Conservation (phyloP, 2,113 vertebrate species). For the Azemiops feae region DNA sequence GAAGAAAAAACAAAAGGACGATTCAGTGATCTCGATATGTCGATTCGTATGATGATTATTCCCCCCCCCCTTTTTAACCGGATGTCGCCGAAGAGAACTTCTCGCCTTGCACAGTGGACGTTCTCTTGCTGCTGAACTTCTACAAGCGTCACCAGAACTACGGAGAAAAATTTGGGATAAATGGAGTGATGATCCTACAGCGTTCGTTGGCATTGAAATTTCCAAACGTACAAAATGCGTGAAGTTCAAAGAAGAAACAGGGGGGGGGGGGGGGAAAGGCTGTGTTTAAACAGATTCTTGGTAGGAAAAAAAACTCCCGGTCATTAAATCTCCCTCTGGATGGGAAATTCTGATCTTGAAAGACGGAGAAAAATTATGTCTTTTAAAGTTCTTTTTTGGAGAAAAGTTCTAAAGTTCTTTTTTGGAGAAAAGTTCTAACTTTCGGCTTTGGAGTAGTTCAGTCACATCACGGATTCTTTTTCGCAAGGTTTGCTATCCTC, state of each 20-base stretch:
- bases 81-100: neutral
- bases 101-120: neutral
- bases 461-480: constrained; percentile 78
- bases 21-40: neutral
- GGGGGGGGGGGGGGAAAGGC: neutral
- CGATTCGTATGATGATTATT: accelerated
- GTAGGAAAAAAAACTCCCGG: neutral
- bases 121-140: neutral
- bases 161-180: neutral
- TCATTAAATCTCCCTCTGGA: neutral
- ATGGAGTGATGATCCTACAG: neutral
- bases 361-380: neutral
- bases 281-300: neutral
- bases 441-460: accelerated
- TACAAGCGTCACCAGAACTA: neutral
- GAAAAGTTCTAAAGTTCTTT: neutral
- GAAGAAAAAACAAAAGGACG: neutral
- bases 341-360: neutral
- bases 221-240: neutral
- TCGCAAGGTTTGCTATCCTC: constrained; percentile 24
- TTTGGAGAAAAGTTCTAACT: neutral
- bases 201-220: neutral
- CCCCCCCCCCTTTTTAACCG: neutral
- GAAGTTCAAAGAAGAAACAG: too few relatives aligned
- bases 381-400: neutral